Evolutionary conservation across 2,797 vertebrate genomes (phyloP), one percentile per base, ranked within the genome.

Genomic region (Sphenopsis melanotis): DNA sequence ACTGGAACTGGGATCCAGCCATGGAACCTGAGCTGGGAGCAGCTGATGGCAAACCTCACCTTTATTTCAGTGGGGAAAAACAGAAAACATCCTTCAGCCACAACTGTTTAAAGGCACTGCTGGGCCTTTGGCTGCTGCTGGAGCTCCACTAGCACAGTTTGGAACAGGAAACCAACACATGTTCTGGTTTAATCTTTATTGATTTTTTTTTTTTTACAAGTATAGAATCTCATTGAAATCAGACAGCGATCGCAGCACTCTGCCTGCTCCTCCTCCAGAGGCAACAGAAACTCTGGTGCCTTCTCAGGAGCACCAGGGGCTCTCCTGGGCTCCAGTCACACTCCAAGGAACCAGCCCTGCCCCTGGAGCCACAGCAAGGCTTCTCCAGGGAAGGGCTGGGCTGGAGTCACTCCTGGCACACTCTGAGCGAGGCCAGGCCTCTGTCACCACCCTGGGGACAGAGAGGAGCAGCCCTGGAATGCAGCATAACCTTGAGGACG

Each of bases 221-320:
- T 95, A 96, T 79, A 97, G 92, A 92, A 87, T 95, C 95, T 90
- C 93, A 89, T 81, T 90, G 65, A 87, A 95, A 94, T 95, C 94
- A 64, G 92, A 65, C 53, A 88, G 91, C 69, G 59, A 85, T 72
- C 13, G 66, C 64, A 95, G 94, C 89, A 49, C 26, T 39, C 77
- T 77, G 94, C 37, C 3, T 16, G 9, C 34, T 70, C 91, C 93
- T 91, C 94, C 91, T 81, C 8, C 85, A 21, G 92, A 56, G 90
- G 84, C 76, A 13, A 4, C 71, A 64, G 76, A 49, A 78, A 59
- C 76, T 22, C 37, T 1, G 22, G 32, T 1, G 57, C 55, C 91
- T 69, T 29, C 86, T 44, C 70, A 13, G 87, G 63, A 26, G 27
- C 5, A 15, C 32, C 53, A n/a, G 13, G 47, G 34, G 52, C 90